A percentile compares a stretch with the other conserved stretches of the same genome.
Evolutionary conservation across 2,797 vertebrate genomes (phyloP).

Genomic region (Notamacropus eugenii): DNA sequence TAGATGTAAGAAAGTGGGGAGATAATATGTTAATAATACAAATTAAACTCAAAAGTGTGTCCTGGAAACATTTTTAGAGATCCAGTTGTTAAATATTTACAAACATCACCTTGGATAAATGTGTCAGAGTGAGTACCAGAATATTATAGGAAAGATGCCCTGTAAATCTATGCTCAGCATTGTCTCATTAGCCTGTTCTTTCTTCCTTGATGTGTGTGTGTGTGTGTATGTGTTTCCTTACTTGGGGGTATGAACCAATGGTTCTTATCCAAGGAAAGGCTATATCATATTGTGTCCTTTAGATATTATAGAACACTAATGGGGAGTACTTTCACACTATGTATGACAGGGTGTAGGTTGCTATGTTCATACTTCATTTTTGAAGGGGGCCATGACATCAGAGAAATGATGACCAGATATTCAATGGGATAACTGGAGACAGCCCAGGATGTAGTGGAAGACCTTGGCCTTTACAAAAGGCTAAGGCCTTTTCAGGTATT

Average conservation of each 20-base stretch:
- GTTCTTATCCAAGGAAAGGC: not conserved
- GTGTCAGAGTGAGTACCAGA: not conserved
- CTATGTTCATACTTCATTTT: too few relatives aligned
- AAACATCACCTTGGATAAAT: not conserved
- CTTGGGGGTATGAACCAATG: not conserved
- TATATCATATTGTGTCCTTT: not conserved
- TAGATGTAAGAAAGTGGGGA: not conserved
- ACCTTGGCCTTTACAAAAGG: too few relatives aligned
- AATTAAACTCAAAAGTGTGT: not conserved
- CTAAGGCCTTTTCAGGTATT: too few relatives aligned
- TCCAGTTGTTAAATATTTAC: not conserved
- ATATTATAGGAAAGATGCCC: not conserved
- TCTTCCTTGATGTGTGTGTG: not conserved
- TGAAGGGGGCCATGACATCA: too few relatives aligned
- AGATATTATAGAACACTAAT: not conserved
- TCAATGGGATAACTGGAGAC: too few relatives aligned
- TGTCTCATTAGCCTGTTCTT: not conserved
- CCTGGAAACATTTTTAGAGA: not conserved
- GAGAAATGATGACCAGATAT: too few relatives aligned
- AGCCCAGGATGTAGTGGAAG: too few relatives aligned
- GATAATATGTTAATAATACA: not conserved
- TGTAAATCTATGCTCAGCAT: not conserved
- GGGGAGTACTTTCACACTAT: not conserved
- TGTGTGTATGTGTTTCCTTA: not conserved
- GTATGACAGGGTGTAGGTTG: not conserved